phyloP scores from a whole-genome alignment of 1,140 invertebrate species.

The Brachionus rubens region DNA sequence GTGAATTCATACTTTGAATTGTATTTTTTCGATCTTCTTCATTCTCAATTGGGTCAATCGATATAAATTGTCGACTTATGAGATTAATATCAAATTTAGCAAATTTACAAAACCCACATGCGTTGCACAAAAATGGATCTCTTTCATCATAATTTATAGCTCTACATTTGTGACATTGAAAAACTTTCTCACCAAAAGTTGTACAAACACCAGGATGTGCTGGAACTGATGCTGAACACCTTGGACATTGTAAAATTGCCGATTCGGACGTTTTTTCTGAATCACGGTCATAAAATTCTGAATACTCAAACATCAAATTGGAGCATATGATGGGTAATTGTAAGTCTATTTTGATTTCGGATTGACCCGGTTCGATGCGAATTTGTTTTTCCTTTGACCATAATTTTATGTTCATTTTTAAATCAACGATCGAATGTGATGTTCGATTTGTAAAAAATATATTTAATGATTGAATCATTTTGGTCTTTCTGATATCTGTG shows the following conservation, averaged over 20 bases:
- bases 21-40: conserved; percentile 85
- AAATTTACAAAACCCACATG: conserved; percentile 98
- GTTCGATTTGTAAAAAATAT: conserved; percentile 94
- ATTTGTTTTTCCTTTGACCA: conserved; percentile 95
- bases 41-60: conserved; percentile 91
- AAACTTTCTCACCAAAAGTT: conserved; percentile 97
- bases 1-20: conserved; percentile 78
- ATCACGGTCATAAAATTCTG: conserved; percentile 87
- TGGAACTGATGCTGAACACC: conserved; percentile 87
- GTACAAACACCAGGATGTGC: conserved; percentile 94
- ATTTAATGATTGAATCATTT: conserved; percentile 88
- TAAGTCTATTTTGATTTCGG: conserved; percentile 78
- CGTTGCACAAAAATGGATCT: conserved; percentile 95
- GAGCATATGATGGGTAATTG: conserved; percentile 92
- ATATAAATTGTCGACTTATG: conserved; percentile 82
- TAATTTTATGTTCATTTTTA: conserved; percentile 82
- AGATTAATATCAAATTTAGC: conserved; percentile 95
- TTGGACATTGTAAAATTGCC: conserved; percentile 89
- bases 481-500: conserved; percentile 87
- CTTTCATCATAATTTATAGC: conserved; percentile 99
- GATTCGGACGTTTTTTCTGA: conserved; percentile 49
- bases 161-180: conserved; percentile 68
- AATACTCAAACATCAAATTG: conserved; percentile 98
- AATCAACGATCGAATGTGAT: conserved; percentile 90
- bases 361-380: conserved; percentile 76